These are phyloP conservation scores for Bungarus multicinctus DNA, from an alignment of 2,113 vertebrate species.

Conservation along the genomic window DNA sequence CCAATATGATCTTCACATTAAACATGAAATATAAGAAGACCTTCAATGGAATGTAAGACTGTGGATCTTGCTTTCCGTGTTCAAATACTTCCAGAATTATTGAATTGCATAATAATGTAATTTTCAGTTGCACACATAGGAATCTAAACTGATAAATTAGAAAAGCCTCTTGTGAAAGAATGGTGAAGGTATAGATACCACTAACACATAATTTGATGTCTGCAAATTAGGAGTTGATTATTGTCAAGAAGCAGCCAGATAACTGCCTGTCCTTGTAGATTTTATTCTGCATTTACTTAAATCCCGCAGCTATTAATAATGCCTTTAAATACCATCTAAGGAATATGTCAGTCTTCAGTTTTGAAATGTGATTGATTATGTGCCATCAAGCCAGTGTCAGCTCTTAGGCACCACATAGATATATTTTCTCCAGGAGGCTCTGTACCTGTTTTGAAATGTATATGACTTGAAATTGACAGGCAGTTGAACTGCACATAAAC, in stretches of 20 bases:
- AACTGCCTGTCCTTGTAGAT: background rate
- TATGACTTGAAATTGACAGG: background rate
- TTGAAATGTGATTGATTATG: background rate
- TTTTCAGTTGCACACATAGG: background rate
- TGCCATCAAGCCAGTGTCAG: background rate
- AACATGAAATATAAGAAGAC: background rate
- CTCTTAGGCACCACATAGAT: background rate
- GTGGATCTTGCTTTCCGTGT: background rate
- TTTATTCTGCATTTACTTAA: background rate
- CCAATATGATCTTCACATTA: background rate
- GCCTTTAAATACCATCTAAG: background rate
- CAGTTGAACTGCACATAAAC: background rate
- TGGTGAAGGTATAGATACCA: background rate
- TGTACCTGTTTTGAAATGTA: background rate
- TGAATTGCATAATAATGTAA: background rate
- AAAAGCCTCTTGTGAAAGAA: background rate
- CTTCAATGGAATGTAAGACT: background rate
- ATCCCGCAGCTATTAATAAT: background rate
- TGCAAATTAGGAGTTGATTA: background rate
- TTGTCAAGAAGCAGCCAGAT: background rate
- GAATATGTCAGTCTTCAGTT: background rate
- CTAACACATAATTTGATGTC: background rate
- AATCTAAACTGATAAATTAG: background rate
- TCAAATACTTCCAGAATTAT: background rate
- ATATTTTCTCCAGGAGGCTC: background rate